Conservation (phyloP, 2,888 invertebrate genomes). For the Scotopteryx bipunctaria region DNA sequence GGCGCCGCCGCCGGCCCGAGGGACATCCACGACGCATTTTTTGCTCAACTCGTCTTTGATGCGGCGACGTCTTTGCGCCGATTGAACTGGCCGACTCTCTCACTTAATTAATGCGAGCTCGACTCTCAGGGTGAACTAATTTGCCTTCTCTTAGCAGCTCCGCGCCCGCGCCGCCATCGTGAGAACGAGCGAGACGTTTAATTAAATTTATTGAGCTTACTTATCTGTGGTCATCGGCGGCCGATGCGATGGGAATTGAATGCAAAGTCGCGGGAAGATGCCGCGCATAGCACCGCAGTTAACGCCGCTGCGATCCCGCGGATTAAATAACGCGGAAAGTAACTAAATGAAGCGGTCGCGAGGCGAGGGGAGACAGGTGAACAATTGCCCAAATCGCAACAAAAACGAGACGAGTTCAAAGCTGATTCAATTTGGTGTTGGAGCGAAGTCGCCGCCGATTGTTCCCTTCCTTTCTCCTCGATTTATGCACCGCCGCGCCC, state of each 20-base stretch:
- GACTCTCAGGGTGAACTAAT: constrained; percentile 69
- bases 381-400: constrained; percentile 54
- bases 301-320: constrained; percentile 26
- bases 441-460: constrained; percentile 30
- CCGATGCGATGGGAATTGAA: constrained; percentile 65
- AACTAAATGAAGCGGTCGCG: constrained; percentile 48
- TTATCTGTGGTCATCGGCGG: constrained; percentile 69
- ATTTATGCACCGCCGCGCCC: constrained; percentile 11
- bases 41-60: constrained; percentile 40
- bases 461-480: constrained; percentile 18
- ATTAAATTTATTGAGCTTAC: constrained; percentile 76
- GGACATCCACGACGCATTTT: constrained; percentile 38
- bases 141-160: constrained; percentile 50
- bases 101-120: constrained; percentile 70
- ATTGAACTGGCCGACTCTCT: constrained; percentile 41
- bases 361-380: constrained; percentile 41
- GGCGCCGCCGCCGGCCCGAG: constrained; percentile 13
- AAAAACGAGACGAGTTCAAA: constrained; percentile 53
- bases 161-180: constrained; percentile 30
- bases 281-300: constrained; percentile 60
- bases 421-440: constrained; percentile 43
- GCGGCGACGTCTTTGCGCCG: constrained; percentile 52
- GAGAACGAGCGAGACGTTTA: constrained; percentile 57
- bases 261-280: constrained; percentile 59
- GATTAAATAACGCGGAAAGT: constrained; percentile 47